Base-by-base conservation (phyloP, 2,797 vertebrate species). In the Melanogrammus aeglefinus region DNA sequence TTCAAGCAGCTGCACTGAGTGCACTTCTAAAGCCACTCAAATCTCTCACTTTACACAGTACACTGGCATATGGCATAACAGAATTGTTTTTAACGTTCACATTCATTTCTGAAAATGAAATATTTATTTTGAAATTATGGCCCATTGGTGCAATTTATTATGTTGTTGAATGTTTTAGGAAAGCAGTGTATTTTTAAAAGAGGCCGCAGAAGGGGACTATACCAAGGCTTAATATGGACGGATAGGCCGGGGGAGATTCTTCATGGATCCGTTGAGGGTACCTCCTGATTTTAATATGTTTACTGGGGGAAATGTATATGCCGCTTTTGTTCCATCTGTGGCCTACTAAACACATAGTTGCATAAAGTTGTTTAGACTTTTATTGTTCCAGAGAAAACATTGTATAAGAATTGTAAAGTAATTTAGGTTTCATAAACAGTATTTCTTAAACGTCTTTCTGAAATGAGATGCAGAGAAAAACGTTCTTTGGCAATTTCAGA, bases 1-100 rank as follows among this genome's bases (percentile, higher is more conserved):
- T 72, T 87, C 87, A 80, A 81, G 27, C 88, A 91, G 87, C 86
- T 90, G 84, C 13, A 14, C 47, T 57, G 88, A 93, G 86, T 87
- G 86, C 76, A 80, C 88, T 88, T 90, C 81, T 75, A 80, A 87
- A 75, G 82, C 80, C 84, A 73, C 87, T 87, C 74, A 72, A 82
- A 86, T 85, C 82, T 83, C 87, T 91, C 87, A 87, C 86, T 86
- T 84, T 83, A 83, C 82, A 88, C 82, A 57, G n/a, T 21, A 57
- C 47, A 57, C 47, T 21, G 18, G 16, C 16, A 21, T 18, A 18
- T 57, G 47, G 47, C 47, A 6, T 51, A 6, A 51, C 16, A 51
- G 47, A 16, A 18, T 18, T 18, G 3, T 13, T 51, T 51, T 51
- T 51, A 18, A 21, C 47, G 47, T 57, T 57, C 18, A 21, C 16